These are phyloP conservation scores for Iguana delicatissima DNA, from an alignment of 2,797 vertebrate genomes.

Conservation along the genomic window DNA sequence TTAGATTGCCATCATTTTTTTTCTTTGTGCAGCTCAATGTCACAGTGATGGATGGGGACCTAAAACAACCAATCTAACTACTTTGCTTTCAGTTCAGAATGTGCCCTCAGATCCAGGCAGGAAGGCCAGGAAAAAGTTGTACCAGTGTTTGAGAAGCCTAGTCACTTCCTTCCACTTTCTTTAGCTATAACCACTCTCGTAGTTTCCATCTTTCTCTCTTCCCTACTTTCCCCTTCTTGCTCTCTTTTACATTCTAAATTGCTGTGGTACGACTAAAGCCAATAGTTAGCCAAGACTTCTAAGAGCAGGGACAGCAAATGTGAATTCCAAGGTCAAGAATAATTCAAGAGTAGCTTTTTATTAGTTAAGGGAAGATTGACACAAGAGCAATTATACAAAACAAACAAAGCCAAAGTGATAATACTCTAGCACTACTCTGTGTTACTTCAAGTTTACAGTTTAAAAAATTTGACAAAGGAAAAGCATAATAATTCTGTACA, in stretches of 20 bases:
- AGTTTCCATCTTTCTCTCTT: too few relatives aligned
- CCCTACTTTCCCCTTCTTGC: too few relatives aligned
- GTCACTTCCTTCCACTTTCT: not conserved
- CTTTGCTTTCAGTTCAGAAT: not conserved
- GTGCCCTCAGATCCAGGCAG: not conserved
- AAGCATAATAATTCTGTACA: not conserved
- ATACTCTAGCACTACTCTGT: not conserved
- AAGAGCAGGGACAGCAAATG: not conserved
- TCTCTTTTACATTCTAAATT: not conserved
- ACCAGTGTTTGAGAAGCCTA: not conserved
- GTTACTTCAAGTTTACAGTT: not conserved
- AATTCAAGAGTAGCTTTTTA: not conserved
- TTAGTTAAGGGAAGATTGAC: constrained; percentile 3
- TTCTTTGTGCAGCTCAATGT: not conserved
- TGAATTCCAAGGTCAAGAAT: not conserved
- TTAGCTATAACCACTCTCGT: not conserved
- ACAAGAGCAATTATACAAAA: not conserved
- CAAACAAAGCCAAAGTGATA: not conserved
- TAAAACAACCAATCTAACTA: not conserved
- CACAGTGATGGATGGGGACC: not conserved
- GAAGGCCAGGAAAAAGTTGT: not conserved
- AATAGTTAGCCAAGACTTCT: not conserved
- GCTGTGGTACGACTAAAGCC: not conserved
- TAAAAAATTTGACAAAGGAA: not conserved
- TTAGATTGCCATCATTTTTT: not conserved